Conservation (phyloP, 2,888 invertebrate species). For the Papilio gigon region DNA sequence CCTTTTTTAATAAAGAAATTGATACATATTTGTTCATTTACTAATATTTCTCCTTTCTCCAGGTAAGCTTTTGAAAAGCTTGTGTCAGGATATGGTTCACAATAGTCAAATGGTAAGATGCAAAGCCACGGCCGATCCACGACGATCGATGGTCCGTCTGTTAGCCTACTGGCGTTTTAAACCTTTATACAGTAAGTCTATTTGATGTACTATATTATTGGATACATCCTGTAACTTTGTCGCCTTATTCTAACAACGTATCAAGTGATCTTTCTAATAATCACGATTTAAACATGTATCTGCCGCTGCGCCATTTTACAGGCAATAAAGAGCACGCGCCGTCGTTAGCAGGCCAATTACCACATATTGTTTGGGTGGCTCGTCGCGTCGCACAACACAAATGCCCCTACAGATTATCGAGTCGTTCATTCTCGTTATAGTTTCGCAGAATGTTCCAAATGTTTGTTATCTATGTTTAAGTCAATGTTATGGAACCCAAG, state of each 20-base stretch:
- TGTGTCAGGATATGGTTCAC: too few species aligned
- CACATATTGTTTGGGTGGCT: slow-evolving; percentile 31
- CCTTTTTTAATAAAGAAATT: too few species aligned
- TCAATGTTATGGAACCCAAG: neutral
- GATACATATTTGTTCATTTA: too few species aligned
- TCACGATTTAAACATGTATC: neutral
- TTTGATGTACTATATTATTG: neutral
- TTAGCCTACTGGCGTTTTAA: too few species aligned
- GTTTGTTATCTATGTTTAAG: slow-evolving; percentile 14
- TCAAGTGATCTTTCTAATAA: neutral
- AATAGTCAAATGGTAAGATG: too few species aligned
- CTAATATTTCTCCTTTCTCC: too few species aligned
- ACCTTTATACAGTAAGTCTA: neutral
- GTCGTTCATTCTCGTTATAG: slow-evolving; percentile 34
- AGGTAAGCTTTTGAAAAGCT: too few species aligned
- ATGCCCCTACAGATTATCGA: slow-evolving; percentile 30
- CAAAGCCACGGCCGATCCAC: too few species aligned
- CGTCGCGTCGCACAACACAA: slow-evolving; percentile 14
- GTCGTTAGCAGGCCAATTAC: slow-evolving; percentile 38
- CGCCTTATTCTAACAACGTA: neutral
- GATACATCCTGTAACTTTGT: neutral
- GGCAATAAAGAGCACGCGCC: slow-evolving; percentile 25
- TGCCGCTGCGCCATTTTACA: slow-evolving; percentile 30
- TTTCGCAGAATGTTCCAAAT: slow-evolving; percentile 13
- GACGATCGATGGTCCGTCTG: too few species aligned